Conservation (phyloP, 1,140 invertebrate species). For the Ostrea denselamellosa region DNA sequence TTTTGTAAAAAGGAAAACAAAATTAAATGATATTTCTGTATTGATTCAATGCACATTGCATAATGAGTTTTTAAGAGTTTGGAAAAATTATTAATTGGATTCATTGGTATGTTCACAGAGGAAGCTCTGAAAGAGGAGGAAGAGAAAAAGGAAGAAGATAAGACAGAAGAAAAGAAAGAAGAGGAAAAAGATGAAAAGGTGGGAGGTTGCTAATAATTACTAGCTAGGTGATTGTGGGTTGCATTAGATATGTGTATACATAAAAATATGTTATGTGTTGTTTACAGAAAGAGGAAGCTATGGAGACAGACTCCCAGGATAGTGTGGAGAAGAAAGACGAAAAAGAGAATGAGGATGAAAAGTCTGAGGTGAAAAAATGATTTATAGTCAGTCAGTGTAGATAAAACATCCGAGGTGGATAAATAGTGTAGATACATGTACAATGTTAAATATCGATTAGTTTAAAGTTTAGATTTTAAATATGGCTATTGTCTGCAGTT, state of each 20-base stretch:
- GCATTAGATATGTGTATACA: background rate
- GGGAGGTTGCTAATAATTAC: conserved; percentile 58
- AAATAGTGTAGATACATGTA: too few relatives aligned
- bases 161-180: conserved; percentile 60
- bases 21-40: background rate
- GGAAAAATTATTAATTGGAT: background rate
- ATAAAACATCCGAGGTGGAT: too few relatives aligned
- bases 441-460: too few relatives aligned
- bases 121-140: conserved; percentile 36
- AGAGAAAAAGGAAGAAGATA: conserved; percentile 60
- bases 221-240: too few relatives aligned
- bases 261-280: background rate
- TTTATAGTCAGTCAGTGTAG: background rate
- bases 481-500: too few relatives aligned
- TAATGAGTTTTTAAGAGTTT: background rate
- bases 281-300: conserved; percentile 61
- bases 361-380: conserved; percentile 58
- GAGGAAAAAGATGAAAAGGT: conserved; percentile 60
- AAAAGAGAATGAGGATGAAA: conserved; percentile 71
- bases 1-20: background rate
- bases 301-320: conserved; percentile 73
- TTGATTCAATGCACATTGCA: too few relatives aligned
- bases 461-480: too few relatives aligned
- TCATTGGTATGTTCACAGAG: background rate
- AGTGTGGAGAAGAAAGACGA: conserved; percentile 65